Evolutionary conservation across 1,140 invertebrate species (phyloP).

Genomic region (Carposina sasakii): DNA sequence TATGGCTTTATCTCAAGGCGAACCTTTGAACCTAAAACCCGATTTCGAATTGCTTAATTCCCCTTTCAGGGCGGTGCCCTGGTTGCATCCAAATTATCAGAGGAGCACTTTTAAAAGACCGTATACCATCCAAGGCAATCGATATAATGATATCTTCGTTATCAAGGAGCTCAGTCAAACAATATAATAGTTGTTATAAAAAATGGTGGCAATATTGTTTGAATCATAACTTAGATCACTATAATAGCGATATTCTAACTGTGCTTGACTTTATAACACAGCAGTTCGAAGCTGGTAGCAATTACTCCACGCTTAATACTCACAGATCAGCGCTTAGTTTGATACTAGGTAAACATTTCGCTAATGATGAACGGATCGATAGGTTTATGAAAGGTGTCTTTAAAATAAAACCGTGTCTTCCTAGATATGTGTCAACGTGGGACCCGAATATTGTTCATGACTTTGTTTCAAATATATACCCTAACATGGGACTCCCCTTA

Average conservation of each 20-base stretch:
- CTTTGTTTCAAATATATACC: not conserved
- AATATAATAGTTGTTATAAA: slow-evolving; percentile 26
- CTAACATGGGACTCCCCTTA: not conserved
- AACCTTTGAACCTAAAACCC: not conserved
- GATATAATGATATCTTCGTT: slow-evolving; percentile 21
- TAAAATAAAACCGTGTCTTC: slow-evolving; percentile 6
- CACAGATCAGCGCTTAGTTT: not conserved
- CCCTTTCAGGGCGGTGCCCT: slow-evolving; percentile 5
- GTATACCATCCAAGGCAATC: slow-evolving; percentile 13
- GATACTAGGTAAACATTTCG: not conserved
- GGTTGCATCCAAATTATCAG: slow-evolving; percentile 7
- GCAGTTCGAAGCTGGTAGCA: not conserved
- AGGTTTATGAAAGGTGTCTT: slow-evolving; percentile 13
- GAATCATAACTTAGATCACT: not conserved
- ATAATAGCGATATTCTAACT: not conserved
- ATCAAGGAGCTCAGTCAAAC: slow-evolving; percentile 25
- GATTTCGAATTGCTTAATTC: not conserved
- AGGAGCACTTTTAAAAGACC: slow-evolving; percentile 4
- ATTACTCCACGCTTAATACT: not conserved
- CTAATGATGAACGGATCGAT: not conserved
- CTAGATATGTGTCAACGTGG: slow-evolving; percentile 10
- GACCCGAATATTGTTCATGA: slow-evolving; percentile 10
- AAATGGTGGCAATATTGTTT: slow-evolving; percentile 8
- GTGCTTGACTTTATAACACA: slow-evolving; percentile 1
- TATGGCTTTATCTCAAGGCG: not conserved